phyloP scores from a whole-genome alignment of 1,140 invertebrate species.

The Pachyrhynchus sulphureomaculatus region DNA sequence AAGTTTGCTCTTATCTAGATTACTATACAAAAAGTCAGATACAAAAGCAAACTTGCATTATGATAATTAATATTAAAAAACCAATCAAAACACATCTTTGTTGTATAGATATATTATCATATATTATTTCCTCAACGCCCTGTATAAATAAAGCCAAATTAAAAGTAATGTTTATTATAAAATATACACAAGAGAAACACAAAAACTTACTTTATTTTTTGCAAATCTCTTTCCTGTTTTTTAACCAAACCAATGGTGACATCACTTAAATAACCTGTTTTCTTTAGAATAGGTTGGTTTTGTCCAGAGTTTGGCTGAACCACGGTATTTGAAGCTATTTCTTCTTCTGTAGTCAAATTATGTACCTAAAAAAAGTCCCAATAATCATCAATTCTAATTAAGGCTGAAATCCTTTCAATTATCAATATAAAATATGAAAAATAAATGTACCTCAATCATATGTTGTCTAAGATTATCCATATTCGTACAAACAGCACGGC shows the following conservation, averaged over 20 bases:
- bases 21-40: too few species aligned
- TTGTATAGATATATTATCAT: too few species aligned
- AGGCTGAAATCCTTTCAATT: constrained; percentile 2
- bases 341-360: constrained; percentile 9
- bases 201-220: constrained; percentile 35
- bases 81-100: too few species aligned
- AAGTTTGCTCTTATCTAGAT: too few species aligned
- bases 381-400: neutral
- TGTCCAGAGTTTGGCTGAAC: too few species aligned
- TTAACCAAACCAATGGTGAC: constrained; percentile 13
- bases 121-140: too few species aligned
- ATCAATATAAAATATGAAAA: neutral
- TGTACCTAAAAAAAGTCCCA: constrained; percentile 7
- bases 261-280: constrained; percentile 9
- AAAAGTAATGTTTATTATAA: constrained; percentile 2
- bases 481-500: constrained; percentile 33
- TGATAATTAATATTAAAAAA: too few species aligned
- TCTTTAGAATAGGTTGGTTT: neutral
- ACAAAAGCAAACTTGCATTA: too few species aligned
- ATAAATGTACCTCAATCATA: constrained; percentile 34
- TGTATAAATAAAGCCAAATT: too few species aligned
- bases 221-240: constrained; percentile 38
- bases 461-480: constrained; percentile 39
- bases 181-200: neutral
- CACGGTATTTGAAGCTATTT: too few species aligned